Base-by-base conservation (phyloP, 2,797 vertebrate species). In the Myripristis murdjan region DNA sequence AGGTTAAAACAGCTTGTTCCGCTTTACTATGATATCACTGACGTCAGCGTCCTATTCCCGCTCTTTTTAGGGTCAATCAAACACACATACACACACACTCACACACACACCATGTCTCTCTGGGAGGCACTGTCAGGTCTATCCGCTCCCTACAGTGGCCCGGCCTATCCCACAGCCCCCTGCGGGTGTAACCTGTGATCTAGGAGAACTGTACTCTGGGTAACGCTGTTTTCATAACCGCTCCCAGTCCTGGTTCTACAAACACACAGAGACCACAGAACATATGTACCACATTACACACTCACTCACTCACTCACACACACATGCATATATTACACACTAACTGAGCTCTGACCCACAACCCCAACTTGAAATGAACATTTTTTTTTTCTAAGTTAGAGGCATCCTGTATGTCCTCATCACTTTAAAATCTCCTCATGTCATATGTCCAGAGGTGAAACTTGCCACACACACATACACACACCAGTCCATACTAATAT, bases 201-300 rank as follows among this genome's bases (percentile, higher is more conserved):
- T 84, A 74, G 71, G 68, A 86, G 82, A 79, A 83, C 63, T 87
- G 88, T 65, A 85, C 70, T 87, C 81, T 84, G 85, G 57, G 53
- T 78, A 90, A 72, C 20, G 26, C 2, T 92, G 89, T 90, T 92
- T 89, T 91, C 59, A 67, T 82, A 90, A 88, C 73, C 85, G 24
- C 90, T 91, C 89, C 89, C 82, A 85, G 64, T 82, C 69, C 74
- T 82, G 47, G 0, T 55, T 89, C 76, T 74, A 82, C 80, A 91
- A 93, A 89, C 86, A 90, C 67, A 64, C 46, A 68, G 66, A 75
- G n/a, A 51, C 69, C 79, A 77, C 75, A 73, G 65, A 90, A 79
- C 90, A 92, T 75, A 69, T 89, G 90, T 47, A 70, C n/a, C 47
- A 37, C 78, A 90, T 89, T 85, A 90, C 31, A 73, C 65, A 65